Conservation (phyloP, 2,113 vertebrate genomes). For the Solea solea region DNA sequence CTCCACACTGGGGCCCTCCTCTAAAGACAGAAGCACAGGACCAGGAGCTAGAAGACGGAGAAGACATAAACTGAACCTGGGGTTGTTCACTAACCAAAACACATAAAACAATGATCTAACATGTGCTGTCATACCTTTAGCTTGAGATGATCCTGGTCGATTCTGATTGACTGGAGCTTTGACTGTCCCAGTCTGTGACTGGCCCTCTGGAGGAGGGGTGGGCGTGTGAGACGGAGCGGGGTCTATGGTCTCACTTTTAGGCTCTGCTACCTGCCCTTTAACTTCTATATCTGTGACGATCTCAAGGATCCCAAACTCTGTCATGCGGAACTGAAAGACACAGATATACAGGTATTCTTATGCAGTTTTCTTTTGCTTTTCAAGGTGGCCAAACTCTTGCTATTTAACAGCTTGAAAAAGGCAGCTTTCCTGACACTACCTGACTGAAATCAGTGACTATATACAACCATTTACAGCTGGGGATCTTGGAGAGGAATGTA, state of each 20-base stretch:
- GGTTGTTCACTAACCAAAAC: not conserved
- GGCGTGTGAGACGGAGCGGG: conserved; percentile 72
- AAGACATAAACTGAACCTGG: conserved; percentile 6
- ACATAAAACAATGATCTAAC: conserved; percentile 1
- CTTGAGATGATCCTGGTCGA: conserved; percentile 57
- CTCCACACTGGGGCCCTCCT: conserved; percentile 63
- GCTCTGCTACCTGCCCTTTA: conserved; percentile 72
- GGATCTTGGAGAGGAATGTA: not conserved
- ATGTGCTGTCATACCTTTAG: conserved; percentile 45
- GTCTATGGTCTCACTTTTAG: conserved; percentile 62
- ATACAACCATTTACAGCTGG: conserved; percentile 3
- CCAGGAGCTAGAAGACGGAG: conserved; percentile 43
- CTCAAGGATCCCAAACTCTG: conserved; percentile 96
- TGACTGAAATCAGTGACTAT: not conserved
- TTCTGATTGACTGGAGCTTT: conserved; percentile 45
- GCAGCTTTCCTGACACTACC: not conserved
- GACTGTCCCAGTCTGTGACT: conserved; percentile 51
- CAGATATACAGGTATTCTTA: not conserved
- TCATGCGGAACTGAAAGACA: conserved; percentile 91
- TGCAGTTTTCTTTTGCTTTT: not conserved
- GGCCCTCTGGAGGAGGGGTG: conserved; percentile 76
- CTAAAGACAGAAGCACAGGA: conserved; percentile 64
- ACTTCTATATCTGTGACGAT: conserved; percentile 92
- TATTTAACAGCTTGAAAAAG: not conserved
- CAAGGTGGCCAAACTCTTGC: not conserved